These are phyloP conservation scores for Labeo rohita DNA, from an alignment of 2,113 vertebrate genomes.

Conservation along the genomic window DNA sequence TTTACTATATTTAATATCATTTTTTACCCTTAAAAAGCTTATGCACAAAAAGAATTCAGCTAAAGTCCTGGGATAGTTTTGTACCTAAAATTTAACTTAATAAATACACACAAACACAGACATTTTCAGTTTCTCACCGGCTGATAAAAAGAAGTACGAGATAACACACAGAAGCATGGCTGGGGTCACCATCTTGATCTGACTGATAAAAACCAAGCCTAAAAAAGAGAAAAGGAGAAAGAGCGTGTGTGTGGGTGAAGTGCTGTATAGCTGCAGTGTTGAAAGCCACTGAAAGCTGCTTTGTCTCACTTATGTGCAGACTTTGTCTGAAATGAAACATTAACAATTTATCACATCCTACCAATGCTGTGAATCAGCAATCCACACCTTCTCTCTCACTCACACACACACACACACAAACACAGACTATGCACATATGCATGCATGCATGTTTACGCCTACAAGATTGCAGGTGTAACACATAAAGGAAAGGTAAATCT, in stretches of 20 bases:
- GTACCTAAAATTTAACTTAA: neutral
- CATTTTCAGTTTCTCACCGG: conserved; percentile 61
- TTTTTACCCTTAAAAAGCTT: neutral
- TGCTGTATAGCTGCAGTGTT: neutral
- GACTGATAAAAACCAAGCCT: conserved; percentile 24
- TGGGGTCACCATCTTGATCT: conserved; percentile 61
- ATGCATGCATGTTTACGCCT: neutral
- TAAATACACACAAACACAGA: neutral
- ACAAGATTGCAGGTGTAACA: neutral
- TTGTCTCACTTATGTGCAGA: neutral
- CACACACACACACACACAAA: neutral
- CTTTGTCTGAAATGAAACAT: neutral
- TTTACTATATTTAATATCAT: too few relatives aligned
- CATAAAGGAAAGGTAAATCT: neutral
- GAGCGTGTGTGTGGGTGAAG: neutral
- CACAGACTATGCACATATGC: neutral
- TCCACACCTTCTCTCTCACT: neutral
- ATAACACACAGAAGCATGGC: conserved; percentile 62
- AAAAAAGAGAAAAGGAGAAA: conserved; percentile 15
- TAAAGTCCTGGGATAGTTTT: neutral
- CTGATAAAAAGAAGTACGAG: conserved; percentile 59
- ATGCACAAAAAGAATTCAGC: neutral
- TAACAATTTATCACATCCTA: neutral
- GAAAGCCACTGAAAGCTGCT: neutral
- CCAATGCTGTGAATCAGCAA: neutral